These are phyloP conservation scores for Lithosia quadra DNA, from an alignment of 2,888 invertebrate genomes.

Conservation along the genomic window DNA sequence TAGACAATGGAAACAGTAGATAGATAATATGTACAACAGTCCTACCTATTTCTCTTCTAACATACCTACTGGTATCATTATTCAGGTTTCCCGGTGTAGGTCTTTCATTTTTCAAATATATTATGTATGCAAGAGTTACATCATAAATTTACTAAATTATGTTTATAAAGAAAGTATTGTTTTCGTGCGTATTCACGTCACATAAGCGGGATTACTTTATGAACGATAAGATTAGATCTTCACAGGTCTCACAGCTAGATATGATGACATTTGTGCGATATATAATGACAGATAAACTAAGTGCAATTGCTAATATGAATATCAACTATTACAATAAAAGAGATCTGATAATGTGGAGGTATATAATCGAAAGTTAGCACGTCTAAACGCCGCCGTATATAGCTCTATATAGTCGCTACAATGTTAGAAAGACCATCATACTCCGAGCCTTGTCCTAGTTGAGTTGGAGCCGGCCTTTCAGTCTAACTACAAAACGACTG, in stretches of 20 bases:
- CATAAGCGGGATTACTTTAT: constrained; percentile 30
- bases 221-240: constrained; percentile 39
- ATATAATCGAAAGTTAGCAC: no score
- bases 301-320: constrained; percentile 13
- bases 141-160: background rate
- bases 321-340: constrained; percentile 8
- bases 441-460: no score
- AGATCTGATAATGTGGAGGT: background rate
- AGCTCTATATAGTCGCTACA: no score
- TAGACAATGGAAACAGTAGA: background rate
- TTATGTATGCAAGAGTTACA: background rate
- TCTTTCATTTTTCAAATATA: background rate
- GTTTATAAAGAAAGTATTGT: constrained; percentile 3
- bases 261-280: constrained; percentile 18
- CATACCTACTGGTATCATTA: background rate
- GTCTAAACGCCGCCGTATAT: no score
- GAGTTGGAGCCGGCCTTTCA: no score
- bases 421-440: no score
- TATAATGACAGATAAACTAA: constrained; percentile 21
- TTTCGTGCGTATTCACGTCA: constrained; percentile 29
- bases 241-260: constrained; percentile 25
- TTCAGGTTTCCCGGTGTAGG: background rate
- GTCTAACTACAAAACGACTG: no score
- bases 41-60: background rate
- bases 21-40: no score